Evolutionary conservation across 2,797 vertebrate species (phyloP).

Genomic region (Iguana delicatissima): DNA sequence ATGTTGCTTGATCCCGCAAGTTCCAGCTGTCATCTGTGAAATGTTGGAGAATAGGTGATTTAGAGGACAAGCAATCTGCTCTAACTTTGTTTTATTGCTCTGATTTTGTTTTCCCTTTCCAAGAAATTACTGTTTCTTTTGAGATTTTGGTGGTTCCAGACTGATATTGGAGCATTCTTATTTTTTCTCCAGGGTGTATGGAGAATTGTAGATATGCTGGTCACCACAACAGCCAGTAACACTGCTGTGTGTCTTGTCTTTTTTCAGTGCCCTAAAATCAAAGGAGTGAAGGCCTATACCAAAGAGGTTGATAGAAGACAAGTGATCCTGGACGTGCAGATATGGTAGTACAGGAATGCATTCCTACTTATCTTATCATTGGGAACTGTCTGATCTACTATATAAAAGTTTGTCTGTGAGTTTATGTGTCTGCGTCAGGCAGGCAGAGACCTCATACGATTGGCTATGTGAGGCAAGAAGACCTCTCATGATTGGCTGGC

Average conservation of each 20-base stretch:
- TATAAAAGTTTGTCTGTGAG: too few relatives aligned
- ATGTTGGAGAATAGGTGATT: too few relatives aligned
- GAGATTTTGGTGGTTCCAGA: background rate
- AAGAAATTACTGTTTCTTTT: background rate
- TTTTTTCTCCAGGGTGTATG: background rate
- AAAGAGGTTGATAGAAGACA: slow-evolving; percentile 88
- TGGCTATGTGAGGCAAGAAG: too few relatives aligned
- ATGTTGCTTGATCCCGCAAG: too few relatives aligned
- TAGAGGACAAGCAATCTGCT: background rate
- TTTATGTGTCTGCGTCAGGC: too few relatives aligned
- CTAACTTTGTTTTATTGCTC: background rate
- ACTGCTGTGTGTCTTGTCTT: slow-evolving; percentile 32
- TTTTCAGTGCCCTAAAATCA: slow-evolving; percentile 90
- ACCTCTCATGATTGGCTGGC: too few relatives aligned
- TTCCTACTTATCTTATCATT: background rate
- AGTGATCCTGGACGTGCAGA: slow-evolving; percentile 90
- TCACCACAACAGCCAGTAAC: background rate
- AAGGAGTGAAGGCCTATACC: slow-evolving; percentile 89
- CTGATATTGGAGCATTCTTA: background rate
- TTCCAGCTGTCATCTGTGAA: too few relatives aligned
- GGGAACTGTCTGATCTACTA: background rate
- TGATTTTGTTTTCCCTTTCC: background rate
- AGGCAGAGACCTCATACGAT: too few relatives aligned
- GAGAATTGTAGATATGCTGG: background rate
- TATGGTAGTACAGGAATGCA: slow-evolving; percentile 80